These are phyloP conservation scores for Mimas tiliae DNA, from an alignment of 2,888 invertebrate species.

Conservation along the genomic window DNA sequence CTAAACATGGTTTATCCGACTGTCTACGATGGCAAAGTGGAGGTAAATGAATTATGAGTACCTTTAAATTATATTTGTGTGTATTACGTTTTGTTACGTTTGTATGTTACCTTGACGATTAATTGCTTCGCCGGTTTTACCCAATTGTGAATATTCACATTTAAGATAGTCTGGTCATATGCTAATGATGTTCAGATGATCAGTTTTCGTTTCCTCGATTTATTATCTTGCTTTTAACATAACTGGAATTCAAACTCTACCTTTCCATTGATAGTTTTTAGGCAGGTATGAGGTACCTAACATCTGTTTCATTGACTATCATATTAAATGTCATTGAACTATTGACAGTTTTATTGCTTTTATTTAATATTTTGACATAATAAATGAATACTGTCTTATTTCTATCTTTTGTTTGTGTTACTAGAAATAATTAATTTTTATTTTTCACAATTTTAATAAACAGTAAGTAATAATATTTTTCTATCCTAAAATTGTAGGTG, in stretches of 20 bases:
- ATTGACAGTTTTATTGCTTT: neutral
- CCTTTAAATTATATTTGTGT: conserved; percentile 50
- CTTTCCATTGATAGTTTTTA: neutral
- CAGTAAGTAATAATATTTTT: too few relatives aligned
- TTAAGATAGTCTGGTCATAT: neutral
- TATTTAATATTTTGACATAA: neutral
- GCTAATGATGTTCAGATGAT: neutral
- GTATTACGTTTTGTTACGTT: conserved; percentile 47
- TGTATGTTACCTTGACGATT: conserved; percentile 52
- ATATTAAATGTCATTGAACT: neutral
- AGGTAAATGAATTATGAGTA: conserved; percentile 54
- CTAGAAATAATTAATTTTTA: too few relatives aligned
- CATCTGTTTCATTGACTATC: neutral
- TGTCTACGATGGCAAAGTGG: conserved; percentile 69
- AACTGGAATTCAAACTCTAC: neutral
- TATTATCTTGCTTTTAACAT: neutral
- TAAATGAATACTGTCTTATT: neutral
- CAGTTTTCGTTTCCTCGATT: neutral
- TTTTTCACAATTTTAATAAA: too few relatives aligned
- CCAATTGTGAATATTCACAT: neutral
- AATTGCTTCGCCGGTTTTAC: conserved; percentile 48
- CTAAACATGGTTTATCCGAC: conserved; percentile 78
- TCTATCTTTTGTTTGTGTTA: neutral
- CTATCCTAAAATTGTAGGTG: too few relatives aligned
- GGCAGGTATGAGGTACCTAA: too few relatives aligned